These are phyloP conservation scores for Spermophilus dauricus DNA, from an alignment of 2,113 vertebrate genomes.

Conservation along the genomic window DNA sequence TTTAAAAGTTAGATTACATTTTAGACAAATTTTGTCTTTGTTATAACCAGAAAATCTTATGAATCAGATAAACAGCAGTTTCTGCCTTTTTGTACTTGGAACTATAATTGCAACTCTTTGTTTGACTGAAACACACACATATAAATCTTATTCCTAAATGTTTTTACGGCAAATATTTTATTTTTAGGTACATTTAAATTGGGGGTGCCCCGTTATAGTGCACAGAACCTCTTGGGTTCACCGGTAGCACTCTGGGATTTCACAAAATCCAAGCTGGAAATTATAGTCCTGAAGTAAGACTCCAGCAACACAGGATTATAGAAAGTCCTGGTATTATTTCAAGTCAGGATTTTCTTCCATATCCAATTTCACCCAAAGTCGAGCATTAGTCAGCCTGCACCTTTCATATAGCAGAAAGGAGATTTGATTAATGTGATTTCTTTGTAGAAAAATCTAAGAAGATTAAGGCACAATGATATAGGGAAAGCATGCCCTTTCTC, in stretches of 20 bases:
- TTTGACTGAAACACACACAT: constrained; percentile 12
- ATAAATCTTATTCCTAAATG: constrained; percentile 51
- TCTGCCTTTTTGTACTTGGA: constrained; percentile 24
- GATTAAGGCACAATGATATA: constrained; percentile 89
- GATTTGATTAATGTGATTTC: constrained; percentile 91
- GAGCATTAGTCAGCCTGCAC: constrained; percentile 87
- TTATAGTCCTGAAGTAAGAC: constrained; percentile 74
- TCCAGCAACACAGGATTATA: constrained; percentile 84
- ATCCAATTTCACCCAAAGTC: constrained; percentile 88
- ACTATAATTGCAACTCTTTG: not conserved
- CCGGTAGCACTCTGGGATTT: not conserved
- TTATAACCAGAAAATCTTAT: constrained; percentile 24
- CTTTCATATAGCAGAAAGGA: constrained; percentile 89
- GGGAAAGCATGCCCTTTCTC: constrained; percentile 86
- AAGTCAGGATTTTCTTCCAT: constrained; percentile 86
- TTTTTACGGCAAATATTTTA: constrained; percentile 51
- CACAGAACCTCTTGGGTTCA: not conserved
- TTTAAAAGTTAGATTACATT: constrained; percentile 45
- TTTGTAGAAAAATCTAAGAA: constrained; percentile 90
- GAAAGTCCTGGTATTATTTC: constrained; percentile 88
- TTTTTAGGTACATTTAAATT: not conserved
- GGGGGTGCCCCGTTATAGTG: not conserved
- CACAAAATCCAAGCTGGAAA: constrained; percentile 71
- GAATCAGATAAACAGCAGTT: not conserved
- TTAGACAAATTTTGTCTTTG: constrained; percentile 45